A percentile compares a stretch with the other conserved stretches of the same genome.
These are phyloP conservation scores for Crotalus helleri DNA, from an alignment of 2,113 vertebrate genomes.

Conservation along the genomic window DNA sequence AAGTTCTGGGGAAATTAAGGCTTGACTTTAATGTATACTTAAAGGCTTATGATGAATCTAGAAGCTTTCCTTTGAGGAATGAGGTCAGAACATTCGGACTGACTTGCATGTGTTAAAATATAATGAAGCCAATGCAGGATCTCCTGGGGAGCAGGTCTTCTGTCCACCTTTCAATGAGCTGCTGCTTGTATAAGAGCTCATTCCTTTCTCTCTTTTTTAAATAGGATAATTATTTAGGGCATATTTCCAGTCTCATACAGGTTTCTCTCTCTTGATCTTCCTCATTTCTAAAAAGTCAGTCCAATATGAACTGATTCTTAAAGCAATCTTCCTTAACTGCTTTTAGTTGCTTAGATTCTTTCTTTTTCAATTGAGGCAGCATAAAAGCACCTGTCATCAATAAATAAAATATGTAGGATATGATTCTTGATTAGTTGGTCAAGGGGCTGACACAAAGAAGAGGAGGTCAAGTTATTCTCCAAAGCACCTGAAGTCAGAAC, in stretches of 20 bases:
- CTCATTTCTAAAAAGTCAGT: not conserved
- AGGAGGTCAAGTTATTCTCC: not conserved
- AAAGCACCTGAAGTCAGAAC: not conserved
- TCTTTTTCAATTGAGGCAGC: not conserved
- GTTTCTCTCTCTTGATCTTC: conserved; percentile 28
- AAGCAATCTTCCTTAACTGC: not conserved
- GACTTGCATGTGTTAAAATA: conserved; percentile 54
- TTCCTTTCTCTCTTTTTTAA: not conserved
- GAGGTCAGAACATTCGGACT: conserved; percentile 40
- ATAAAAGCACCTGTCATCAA: not conserved
- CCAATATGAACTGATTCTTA: not conserved
- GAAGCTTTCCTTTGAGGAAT: conserved; percentile 51
- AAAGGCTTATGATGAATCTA: conserved; percentile 50
- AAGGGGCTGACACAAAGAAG: not conserved
- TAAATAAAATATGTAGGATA: not conserved
- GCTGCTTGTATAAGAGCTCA: not conserved
- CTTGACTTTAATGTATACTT: conserved; percentile 34
- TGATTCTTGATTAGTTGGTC: not conserved
- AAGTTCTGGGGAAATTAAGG: conserved; percentile 46
- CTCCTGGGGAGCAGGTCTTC: conserved; percentile 19
- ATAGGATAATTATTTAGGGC: not conserved
- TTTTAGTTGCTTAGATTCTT: not conserved
- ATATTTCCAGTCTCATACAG: not conserved
- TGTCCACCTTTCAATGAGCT: conserved; percentile 32
- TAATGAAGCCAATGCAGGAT: conserved; percentile 35